Evolutionary conservation across 2,113 vertebrate species (phyloP), one percentile per base, ranked within the genome.

Genomic region (Hoplias malabaricus): DNA sequence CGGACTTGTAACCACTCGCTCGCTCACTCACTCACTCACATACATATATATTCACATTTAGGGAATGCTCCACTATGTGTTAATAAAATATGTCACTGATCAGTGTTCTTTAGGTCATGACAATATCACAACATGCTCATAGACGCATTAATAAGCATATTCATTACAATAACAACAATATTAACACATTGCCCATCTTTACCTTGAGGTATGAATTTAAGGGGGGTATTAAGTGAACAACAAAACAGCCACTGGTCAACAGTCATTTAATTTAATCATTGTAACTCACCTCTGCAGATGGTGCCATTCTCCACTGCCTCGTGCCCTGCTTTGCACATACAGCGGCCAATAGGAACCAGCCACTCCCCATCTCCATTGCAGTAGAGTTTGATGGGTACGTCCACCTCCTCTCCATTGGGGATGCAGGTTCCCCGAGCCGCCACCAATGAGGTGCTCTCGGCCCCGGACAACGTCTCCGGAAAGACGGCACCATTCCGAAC

Each of bases 361-460:
- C 97, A 99, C 86, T 99, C 96, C 2, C 97, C 97, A 0, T 98
- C 97, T 0, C 96, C 97, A 0, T 98, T 99, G 83, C 97, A 98
- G 88, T 98, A 99, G 19, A 98, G 90, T 85, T 98, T 98, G 87
- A 99, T 98, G 4, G 97, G 97, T 54, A 99, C 96, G 0, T 98
- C 97, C 85, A 98, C 96, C 80, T 99, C 97, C 86, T 99, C 97
- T 0, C 94, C 96, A 0, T 98, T 98, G 78, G 92, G 83, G 9
- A 99, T 92, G 79, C 97, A 99, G 0, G 92, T 92, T 0, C 97
- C 96, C 63, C 96, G 89, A 11, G 97, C 96, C 0, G 95, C 95
- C 83, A 98, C 97, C 86, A 99, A 84, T 0, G 97, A 99, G 0
- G 97, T 96, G 90, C 96, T 97, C 88, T 99, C 97, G 0, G 97